Conservation (phyloP, 2,113 vertebrate species). For the Protobothrops mucrosquamatus region DNA sequence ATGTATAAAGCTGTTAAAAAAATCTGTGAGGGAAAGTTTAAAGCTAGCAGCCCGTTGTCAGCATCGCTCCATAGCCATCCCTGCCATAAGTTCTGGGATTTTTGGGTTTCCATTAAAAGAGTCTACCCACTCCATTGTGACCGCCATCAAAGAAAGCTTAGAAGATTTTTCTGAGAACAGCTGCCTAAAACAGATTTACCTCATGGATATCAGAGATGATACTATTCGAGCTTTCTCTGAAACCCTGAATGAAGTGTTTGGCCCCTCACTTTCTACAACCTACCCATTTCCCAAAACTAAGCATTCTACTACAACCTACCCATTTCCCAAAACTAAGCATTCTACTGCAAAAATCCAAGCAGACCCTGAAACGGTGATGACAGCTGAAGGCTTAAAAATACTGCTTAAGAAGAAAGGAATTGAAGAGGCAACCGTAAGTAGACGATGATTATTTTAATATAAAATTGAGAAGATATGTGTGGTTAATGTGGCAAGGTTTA, state of each 20-base stretch:
- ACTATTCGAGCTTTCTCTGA: constrained; percentile 58
- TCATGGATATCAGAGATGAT: constrained; percentile 69
- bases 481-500: background rate
- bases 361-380: constrained; percentile 35
- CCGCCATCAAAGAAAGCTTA: constrained; percentile 72
- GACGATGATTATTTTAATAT: background rate
- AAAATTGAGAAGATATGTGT: background rate
- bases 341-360: background rate
- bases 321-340: background rate
- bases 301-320: rapidly evolving
- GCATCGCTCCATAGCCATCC: constrained; percentile 77
- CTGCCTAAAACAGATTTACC: constrained; percentile 73
- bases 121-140: constrained; percentile 72
- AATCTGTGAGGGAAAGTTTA: constrained; percentile 67
- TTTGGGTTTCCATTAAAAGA: constrained; percentile 71
- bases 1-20: constrained; percentile 55
- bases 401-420: constrained; percentile 68
- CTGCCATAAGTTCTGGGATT: constrained; percentile 74
- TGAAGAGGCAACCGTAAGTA: constrained; percentile 77
- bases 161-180: constrained; percentile 12
- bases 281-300: background rate
- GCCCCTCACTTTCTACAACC: rapidly evolving
- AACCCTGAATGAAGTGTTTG: constrained; percentile 61
- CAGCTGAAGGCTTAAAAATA: constrained; percentile 75
- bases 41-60: constrained; percentile 56